Evolutionary conservation across 2,797 vertebrate genomes (phyloP), one percentile per base, ranked within the genome.

Genomic region (Labroides dimidiatus): DNA sequence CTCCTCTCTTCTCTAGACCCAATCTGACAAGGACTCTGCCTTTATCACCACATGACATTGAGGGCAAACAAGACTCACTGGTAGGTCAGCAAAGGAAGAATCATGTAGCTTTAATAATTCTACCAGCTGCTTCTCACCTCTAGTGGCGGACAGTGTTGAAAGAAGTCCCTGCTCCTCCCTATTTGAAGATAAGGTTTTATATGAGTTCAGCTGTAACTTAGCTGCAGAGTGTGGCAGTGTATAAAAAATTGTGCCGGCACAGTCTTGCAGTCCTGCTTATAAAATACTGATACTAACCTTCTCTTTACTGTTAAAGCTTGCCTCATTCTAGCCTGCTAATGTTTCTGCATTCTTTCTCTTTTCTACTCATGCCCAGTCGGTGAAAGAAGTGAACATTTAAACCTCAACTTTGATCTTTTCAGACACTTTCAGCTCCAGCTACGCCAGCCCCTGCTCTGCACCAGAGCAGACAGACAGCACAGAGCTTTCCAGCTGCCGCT

Each of bases 381-480:
- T 33, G 15, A 20, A 77, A 21, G 41, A 24, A 4, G 19, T 62
- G 52, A 65, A 39, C 47, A 64, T 49, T 70, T 61, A n/a, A 62
- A 66, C 49, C 21, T 27, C 39, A 5, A 73, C 48, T 45, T 45
- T 51, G 9, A 57, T 65, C 64, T 72, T 36, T 72, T 11, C 17
- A 92, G 91, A 86, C 85, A 41, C 68, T 76, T 62, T 93, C 91
- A 62, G 89, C 89, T 85, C 88, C 91, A 59, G 81, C 85, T 19
- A 86, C 89, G 1, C 87, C 92, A 41, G 88, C 75, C 27, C 70
- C 87, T 17, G 42, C 69, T 30, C 64, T 66, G 61, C 87, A 85
- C 56, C 87, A 85, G 57, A 80, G 74, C 37, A 81, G 76, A 80
- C 85, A 61, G 45, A 84, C 82, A 49, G 63, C 84, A 71, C 91